Conservation (phyloP, 2,113 vertebrate genomes). For the Ibidorhyncha struthersii region DNA sequence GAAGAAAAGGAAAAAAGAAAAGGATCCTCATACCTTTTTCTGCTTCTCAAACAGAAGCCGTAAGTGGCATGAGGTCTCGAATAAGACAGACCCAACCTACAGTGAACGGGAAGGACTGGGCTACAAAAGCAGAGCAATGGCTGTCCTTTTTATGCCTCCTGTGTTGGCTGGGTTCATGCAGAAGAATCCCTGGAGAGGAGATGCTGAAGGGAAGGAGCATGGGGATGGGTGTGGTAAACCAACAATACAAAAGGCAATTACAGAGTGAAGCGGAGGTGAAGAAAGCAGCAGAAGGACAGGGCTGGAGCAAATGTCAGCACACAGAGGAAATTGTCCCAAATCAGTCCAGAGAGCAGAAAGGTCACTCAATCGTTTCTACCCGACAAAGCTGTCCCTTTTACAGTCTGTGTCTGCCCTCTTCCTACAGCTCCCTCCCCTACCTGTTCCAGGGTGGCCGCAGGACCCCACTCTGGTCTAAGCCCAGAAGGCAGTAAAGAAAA, state of each 20-base stretch:
- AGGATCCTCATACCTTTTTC: not conserved
- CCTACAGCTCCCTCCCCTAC: not conserved
- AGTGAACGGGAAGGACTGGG: not conserved
- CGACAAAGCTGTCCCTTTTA: not conserved
- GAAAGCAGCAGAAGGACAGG: not conserved
- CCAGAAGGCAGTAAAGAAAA: not conserved
- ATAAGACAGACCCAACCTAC: not conserved
- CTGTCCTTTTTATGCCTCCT: not conserved
- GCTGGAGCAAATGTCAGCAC: not conserved
- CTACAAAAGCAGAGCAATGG: not conserved
- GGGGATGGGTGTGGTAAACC: constrained; percentile 9
- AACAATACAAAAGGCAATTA: constrained; percentile 37
- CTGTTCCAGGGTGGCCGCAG: not conserved
- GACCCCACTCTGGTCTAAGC: not conserved
- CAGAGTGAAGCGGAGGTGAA: not conserved
- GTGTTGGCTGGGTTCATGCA: not conserved
- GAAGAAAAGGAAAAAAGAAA: not conserved
- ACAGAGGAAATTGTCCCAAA: not conserved
- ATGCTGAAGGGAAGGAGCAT: constrained; percentile 2
- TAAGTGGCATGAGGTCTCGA: not conserved
- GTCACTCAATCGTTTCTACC: not conserved
- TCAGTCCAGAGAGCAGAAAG: constrained; percentile 12
- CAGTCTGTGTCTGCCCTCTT: not conserved
- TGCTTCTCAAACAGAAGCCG: not conserved
- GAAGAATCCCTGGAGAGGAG: constrained; percentile 24